Evolutionary conservation across 1,140 invertebrate species (phyloP).

Genomic region (Drosophila mojavensis): DNA sequence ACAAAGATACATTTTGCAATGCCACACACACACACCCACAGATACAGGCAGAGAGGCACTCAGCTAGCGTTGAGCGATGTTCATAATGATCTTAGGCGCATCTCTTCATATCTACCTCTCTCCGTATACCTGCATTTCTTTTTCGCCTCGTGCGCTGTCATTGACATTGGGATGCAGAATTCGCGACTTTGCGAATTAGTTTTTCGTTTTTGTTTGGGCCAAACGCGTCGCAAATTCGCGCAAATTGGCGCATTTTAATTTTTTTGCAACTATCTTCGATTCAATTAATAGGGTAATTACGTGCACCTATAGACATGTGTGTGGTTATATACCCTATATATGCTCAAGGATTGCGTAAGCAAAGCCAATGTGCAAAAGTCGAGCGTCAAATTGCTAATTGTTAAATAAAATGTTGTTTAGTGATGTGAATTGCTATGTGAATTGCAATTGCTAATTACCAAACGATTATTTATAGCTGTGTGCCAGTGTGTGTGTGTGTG

Average conservation of each 20-base stretch:
- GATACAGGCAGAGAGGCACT: conserved; percentile 3
- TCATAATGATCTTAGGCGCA: conserved; percentile 31
- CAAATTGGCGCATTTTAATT: conserved; percentile 40
- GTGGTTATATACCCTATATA: neutral
- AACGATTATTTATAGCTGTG: conserved; percentile 63
- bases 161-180: conserved; percentile 73
- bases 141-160: conserved; percentile 49
- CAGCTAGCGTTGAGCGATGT: conserved; percentile 43
- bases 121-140: conserved; percentile 28
- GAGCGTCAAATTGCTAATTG: conserved; percentile 10
- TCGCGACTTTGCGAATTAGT: conserved; percentile 65
- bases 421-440: neutral
- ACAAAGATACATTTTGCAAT: conserved; percentile 51
- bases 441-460: conserved; percentile 51
- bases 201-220: conserved; percentile 60
- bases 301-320: neutral
- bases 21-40: neutral
- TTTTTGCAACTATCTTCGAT: conserved; percentile 19
- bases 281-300: conserved; percentile 58
- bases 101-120: conserved; percentile 4
- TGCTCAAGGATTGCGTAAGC: conserved; percentile 18
- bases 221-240: conserved; percentile 59
- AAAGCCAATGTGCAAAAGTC: conserved; percentile 23
- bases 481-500: neutral
- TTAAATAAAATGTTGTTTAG: neutral